A percentile compares a stretch with the other conserved stretches of the same genome.
These are phyloP conservation scores for Echinarachnius parma DNA, from an alignment of 53 echinoderm and acorn worm species.

Conservation along the genomic window DNA sequence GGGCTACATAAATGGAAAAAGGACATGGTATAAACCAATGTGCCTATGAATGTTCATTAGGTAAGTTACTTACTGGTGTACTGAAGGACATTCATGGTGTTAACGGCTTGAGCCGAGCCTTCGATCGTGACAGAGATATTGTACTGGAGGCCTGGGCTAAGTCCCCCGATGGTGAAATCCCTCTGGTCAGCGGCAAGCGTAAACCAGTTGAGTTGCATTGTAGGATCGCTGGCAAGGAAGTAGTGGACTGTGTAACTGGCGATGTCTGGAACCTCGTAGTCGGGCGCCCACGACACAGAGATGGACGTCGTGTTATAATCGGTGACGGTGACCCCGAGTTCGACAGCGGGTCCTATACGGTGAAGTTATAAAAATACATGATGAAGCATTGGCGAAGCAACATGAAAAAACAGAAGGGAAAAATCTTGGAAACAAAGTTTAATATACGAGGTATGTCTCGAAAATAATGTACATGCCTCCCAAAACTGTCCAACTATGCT, in stretches of 20 bases:
- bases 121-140: background rate
- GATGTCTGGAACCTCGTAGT: slow-evolving; percentile 2
- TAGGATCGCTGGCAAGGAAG: background rate
- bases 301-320: slow-evolving; percentile 22
- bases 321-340: slow-evolving; percentile 10
- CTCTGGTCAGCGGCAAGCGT: no score
- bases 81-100: background rate
- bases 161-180: background rate
- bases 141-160: slow-evolving; percentile 2
- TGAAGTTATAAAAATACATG: no score
- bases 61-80: slow-evolving; percentile 26
- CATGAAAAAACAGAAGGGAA: no score
- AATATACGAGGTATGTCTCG: no score
- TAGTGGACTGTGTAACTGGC: slow-evolving; percentile 1
- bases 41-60: no score
- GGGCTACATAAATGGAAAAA: no score
- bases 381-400: no score
- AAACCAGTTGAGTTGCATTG: no score
- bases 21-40: no score
- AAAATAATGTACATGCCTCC: no score
- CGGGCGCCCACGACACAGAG: slow-evolving; percentile 23
- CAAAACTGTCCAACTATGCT: no score
- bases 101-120: slow-evolving; percentile 15
- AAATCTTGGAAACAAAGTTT: no score
- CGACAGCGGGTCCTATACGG: slow-evolving; percentile 5